These are phyloP conservation scores for Nycticebus coucang DNA, from an alignment of 2,113 vertebrate genomes.

Conservation along the genomic window DNA sequence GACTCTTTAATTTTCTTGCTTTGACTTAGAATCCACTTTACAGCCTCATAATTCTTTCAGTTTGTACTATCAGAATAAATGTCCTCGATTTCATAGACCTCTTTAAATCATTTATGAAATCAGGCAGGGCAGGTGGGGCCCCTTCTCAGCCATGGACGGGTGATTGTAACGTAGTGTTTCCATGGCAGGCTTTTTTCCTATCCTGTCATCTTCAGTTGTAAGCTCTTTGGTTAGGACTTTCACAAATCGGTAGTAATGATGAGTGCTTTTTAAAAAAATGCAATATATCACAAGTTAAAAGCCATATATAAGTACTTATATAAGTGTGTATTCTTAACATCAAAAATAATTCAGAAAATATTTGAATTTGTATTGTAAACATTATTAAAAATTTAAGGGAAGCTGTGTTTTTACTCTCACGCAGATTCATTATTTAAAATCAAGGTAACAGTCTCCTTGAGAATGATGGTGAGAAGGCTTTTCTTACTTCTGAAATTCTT, in stretches of 20 bases:
- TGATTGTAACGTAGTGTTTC: neutral
- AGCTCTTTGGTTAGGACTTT: neutral
- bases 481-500: neutral
- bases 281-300: neutral
- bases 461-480: neutral
- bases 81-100: neutral
- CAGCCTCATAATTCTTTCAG: neutral
- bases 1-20: neutral
- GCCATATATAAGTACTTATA: neutral
- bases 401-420: neutral
- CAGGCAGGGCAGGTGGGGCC: neutral
- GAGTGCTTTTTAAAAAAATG: neutral
- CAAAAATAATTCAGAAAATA: neutral
- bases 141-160: neutral
- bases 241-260: neutral
- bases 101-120: constrained; percentile 5
- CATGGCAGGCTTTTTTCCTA: neutral
- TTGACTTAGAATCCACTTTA: constrained; percentile 21
- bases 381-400: neutral
- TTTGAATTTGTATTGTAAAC: neutral
- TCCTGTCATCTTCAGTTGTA: neutral
- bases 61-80: constrained; percentile 11
- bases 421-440: neutral
- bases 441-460: neutral
- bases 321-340: neutral